phyloP scores from a whole-genome alignment of 2,797 vertebrate genomes.

The Rhadinocentrus ornatus region DNA sequence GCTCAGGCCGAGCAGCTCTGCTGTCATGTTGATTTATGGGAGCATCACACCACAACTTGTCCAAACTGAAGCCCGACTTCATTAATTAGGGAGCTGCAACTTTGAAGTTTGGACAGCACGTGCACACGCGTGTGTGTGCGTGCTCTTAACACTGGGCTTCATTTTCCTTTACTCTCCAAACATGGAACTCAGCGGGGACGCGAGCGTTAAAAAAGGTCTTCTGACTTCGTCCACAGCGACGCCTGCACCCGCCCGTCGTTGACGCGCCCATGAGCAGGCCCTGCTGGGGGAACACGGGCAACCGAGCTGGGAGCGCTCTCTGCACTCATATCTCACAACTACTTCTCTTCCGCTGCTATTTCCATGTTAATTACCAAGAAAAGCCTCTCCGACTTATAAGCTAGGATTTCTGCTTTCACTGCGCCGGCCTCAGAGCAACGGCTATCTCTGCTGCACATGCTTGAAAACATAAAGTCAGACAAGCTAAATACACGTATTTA shows the following conservation, averaged over 20 bases:
- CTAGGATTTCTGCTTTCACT: conserved; percentile 82
- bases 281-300: conserved; percentile 73
- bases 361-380: conserved; percentile 96
- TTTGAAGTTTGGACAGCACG: conserved; percentile 92
- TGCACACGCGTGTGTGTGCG: not conserved
- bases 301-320: conserved; percentile 87
- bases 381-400: conserved; percentile 93
- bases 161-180: conserved; percentile 84
- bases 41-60: conserved; percentile 98
- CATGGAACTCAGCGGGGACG: conserved; percentile 88
- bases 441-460: too few species aligned
- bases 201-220: conserved; percentile 84
- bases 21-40: conserved; percentile 99
- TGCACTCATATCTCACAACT: conserved; percentile 96
- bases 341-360: conserved; percentile 93
- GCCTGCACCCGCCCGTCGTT: conserved; percentile 95
- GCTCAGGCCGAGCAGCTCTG: conserved; percentile 94
- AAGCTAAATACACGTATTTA: too few species aligned
- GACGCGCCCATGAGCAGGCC: conserved; percentile 91
- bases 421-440: conserved; percentile 17
- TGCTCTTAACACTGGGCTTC: conserved; percentile 90
- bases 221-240: conserved; percentile 96
- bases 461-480: too few species aligned
- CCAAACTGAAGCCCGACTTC: conserved; percentile 99
- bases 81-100: conserved; percentile 99